Evolutionary conservation across 2,797 vertebrate genomes (phyloP), one percentile per base, ranked within the genome.

Genomic region (Rhabdomys pumilio): DNA sequence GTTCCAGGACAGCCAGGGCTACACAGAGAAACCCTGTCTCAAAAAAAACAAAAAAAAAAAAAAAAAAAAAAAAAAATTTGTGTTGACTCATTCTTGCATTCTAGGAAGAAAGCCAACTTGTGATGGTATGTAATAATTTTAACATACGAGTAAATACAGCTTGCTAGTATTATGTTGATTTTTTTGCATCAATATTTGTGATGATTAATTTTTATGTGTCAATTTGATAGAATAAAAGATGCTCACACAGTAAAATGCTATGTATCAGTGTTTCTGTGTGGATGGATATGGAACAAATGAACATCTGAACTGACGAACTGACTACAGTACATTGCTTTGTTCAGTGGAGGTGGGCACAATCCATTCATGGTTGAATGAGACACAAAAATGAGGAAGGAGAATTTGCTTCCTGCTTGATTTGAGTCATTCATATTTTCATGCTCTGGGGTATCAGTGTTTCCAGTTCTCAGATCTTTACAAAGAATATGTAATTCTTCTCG

Each of bases 141-240:
- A 90, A n/a, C 50, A 38, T 38, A 47, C 8, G 50, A 20, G 13
- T 50, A 65, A 65, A 90, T 65, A 38, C 9, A 80, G 9, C 24
- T 80, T 80, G 34, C 15, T 38, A 41, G 44, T 50, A 29, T 53
- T 90, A 65, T 90, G 31, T 67, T 90, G 34, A 80, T 24, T 53
- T 63, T 65, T 79, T 90, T 80, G 44, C 34, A 53, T 65, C 29
- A 90, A 38, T 79, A 80, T 80, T 67, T 80, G 15, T 80, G 34
- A 55, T 90, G 76, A 65, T 79, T 65, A n/a, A 89, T 89, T 79
- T 65, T 90, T 77, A 77, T 77, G 57, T 77, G 19, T 26, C 41
- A 89, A 20, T 50, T 57, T 61, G 17, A 89, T 76, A 38, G 22
- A 29, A 47, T 86, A 86, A 92, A 76, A 13, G 26, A 92, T 67